Evolutionary conservation across 1,140 invertebrate genomes (phyloP).

Genomic region (Myzus persicae): DNA sequence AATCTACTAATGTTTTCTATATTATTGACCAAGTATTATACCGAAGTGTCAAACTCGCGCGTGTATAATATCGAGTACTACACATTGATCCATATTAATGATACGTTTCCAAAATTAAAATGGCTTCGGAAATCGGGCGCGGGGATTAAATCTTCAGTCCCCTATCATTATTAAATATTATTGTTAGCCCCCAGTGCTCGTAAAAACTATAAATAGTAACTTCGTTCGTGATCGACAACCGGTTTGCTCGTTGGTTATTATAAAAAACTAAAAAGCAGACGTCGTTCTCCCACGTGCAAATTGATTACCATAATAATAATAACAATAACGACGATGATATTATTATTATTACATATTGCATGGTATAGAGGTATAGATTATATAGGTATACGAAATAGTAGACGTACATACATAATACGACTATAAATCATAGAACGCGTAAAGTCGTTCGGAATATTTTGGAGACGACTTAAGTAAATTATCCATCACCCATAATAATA

Average conservation of each 20-base stretch:
- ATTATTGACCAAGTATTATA: not conserved
- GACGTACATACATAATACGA: not conserved
- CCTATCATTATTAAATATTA: not conserved
- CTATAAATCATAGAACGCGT: no score
- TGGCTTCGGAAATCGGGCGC: no score
- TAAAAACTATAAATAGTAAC: not conserved
- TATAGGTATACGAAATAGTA: not conserved
- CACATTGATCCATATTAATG: not conserved
- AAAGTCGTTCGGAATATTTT: not conserved
- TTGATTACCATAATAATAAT: constrained; percentile 35
- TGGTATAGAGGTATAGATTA: no score
- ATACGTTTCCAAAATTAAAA: not conserved
- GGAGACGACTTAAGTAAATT: not conserved
- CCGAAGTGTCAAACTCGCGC: not conserved
- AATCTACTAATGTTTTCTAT: not conserved
- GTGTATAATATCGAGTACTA: not conserved
- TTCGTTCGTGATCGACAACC: not conserved
- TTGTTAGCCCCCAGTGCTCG: not conserved
- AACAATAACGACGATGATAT: not conserved
- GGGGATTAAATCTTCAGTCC: not conserved
- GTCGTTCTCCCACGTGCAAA: constrained; percentile 39
- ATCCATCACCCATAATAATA: not conserved
- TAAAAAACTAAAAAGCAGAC: not conserved
- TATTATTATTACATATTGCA: constrained; percentile 6
- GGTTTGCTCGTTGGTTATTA: not conserved